Evolutionary conservation across 2,113 vertebrate species (phyloP).

Genomic region (Thamnaconus septentrionalis): DNA sequence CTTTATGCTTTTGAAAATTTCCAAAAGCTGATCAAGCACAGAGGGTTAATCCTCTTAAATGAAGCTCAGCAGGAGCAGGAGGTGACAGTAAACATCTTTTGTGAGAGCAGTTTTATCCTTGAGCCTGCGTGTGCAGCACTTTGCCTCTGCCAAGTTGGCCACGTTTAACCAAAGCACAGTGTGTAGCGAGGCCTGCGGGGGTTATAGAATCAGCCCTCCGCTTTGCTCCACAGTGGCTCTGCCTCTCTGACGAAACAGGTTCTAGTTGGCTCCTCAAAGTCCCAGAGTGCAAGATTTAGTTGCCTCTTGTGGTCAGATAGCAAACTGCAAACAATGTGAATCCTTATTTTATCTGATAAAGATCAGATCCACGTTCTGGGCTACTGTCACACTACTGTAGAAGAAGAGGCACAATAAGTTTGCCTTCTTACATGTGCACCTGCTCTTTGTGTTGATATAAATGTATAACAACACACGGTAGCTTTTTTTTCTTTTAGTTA

Average conservation of each 20-base stretch:
- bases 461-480: too few species aligned
- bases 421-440: too few species aligned
- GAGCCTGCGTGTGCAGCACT: not conserved
- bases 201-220: not conserved
- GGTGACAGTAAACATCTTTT: conserved; percentile 1
- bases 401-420: too few species aligned
- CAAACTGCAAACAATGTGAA: too few species aligned
- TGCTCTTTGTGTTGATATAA: too few species aligned
- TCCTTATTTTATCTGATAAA: too few species aligned
- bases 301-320: too few species aligned
- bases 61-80: conserved; percentile 1
- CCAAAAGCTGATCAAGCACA: not conserved
- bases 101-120: not conserved
- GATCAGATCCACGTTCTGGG: too few species aligned
- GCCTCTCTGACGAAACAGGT: not conserved
- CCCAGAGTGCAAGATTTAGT: too few species aligned
- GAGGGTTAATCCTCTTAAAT: conserved; percentile 9
- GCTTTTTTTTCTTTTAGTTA: too few species aligned
- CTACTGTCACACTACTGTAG: too few species aligned
- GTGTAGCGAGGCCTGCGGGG: not conserved
- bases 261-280: too few species aligned
- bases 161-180: not conserved
- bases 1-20: conserved; percentile 3
- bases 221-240: not conserved
- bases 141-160: not conserved